Percentiles rank a stretch among this genome's conserved stretches.
These are phyloP conservation scores for Gyps fulvus DNA, from an alignment of 2,113 vertebrate species.

Conservation along the genomic window DNA sequence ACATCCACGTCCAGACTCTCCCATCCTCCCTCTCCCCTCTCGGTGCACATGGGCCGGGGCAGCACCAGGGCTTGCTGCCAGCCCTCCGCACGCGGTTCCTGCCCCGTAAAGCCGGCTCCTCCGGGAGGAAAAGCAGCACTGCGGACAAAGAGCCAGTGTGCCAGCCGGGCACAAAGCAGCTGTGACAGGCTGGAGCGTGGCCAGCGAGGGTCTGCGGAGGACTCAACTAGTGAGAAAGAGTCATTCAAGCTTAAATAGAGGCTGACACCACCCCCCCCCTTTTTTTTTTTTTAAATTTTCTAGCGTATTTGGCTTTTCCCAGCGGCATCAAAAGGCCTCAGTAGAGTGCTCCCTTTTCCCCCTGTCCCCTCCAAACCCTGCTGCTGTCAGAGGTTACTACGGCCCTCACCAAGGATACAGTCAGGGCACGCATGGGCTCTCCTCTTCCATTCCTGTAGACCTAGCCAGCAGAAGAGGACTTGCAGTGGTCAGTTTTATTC, in stretches of 20 bases:
- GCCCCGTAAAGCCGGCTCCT: background rate
- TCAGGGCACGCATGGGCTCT: background rate
- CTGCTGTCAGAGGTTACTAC: background rate
- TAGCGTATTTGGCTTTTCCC: background rate
- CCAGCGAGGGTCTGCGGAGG: background rate
- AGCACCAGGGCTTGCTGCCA: background rate
- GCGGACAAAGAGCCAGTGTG: background rate
- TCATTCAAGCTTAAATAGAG: background rate
- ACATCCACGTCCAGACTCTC: accelerated
- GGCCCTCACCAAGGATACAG: background rate
- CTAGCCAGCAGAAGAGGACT: background rate
- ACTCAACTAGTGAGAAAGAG: background rate
- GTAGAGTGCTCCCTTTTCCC: background rate
- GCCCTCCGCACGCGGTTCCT: background rate
- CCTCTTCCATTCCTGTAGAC: background rate
- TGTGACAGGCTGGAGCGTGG: background rate
- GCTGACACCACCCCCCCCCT: accelerated
- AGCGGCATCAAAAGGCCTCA: background rate
- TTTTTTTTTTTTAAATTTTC: background rate
- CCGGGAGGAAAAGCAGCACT: background rate
- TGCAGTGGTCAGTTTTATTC: background rate
- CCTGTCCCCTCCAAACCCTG: background rate
- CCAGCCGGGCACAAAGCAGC: background rate
- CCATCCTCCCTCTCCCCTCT: background rate
- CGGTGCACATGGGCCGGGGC: accelerated